phyloP scores from a whole-genome alignment of 2,113 vertebrate genomes.

The Alligator sinensis region DNA sequence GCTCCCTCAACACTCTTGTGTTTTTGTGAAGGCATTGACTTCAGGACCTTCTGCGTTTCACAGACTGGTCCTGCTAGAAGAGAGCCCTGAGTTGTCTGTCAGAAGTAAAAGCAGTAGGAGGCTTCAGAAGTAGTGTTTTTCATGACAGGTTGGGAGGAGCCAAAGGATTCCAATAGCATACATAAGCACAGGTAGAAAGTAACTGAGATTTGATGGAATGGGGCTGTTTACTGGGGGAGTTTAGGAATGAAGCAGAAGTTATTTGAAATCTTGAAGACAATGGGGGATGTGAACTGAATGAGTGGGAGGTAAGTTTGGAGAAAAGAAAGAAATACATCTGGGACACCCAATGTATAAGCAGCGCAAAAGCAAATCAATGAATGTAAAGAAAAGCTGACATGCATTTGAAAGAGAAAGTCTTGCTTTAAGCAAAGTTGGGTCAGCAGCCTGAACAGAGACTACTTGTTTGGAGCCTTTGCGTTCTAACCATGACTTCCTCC shows the following conservation, averaged over 20 bases:
- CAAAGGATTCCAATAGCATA: not conserved
- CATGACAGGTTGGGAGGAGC: not conserved
- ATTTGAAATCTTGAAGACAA: not conserved
- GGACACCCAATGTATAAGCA: not conserved
- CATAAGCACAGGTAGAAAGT: not conserved
- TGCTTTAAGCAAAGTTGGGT: slow-evolving; percentile 12
- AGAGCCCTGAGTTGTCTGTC: not conserved
- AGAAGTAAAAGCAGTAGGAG: not conserved
- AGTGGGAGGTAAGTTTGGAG: not conserved
- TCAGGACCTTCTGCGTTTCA: not conserved
- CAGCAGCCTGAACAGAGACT: not conserved
- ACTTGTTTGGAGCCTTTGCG: slow-evolving; percentile 29
- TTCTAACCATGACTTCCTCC: slow-evolving; percentile 51
- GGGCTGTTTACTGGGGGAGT: not conserved
- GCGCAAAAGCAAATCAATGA: not conserved
- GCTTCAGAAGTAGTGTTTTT: not conserved
- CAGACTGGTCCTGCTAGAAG: not conserved
- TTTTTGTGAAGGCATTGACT: not conserved
- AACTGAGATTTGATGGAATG: not conserved
- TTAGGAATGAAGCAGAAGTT: accelerated
- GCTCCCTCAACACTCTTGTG: too few species aligned
- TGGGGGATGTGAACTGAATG: not conserved
- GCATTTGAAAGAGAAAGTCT: slow-evolving; percentile 41
- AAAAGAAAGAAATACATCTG: not conserved
- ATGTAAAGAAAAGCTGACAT: slow-evolving; percentile 11